A percentile compares a stretch with the other conserved stretches of the same genome.
Evolutionary conservation across 2,888 invertebrate species (phyloP).

Genomic region (Ferrisia virgata): DNA sequence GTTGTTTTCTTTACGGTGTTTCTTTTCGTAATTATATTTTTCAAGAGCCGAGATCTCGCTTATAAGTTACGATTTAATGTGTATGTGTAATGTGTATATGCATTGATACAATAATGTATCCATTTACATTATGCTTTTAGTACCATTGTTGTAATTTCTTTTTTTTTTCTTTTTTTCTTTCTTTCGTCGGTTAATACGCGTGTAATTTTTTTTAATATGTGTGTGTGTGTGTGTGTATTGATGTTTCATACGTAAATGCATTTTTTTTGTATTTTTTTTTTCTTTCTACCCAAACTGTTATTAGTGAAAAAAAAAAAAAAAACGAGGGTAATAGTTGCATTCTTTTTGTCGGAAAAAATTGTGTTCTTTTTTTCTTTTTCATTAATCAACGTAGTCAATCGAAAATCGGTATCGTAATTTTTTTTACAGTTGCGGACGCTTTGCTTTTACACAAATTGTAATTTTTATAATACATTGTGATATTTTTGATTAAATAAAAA

Average conservation of each 20-base stretch:
- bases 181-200: not conserved
- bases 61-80: slow-evolving; percentile 11
- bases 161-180: no score
- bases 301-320: not conserved
- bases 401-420: not conserved
- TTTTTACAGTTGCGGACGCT: not conserved
- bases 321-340: not conserved
- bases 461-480: not conserved
- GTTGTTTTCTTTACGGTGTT: not conserved
- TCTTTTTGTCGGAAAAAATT: not conserved
- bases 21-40: not conserved
- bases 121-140: slow-evolving; percentile 21
- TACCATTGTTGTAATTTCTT: slow-evolving; percentile 28
- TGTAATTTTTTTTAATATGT: not conserved
- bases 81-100: not conserved
- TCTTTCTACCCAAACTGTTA: not conserved
- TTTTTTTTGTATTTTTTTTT: not conserved
- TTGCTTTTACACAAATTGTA: not conserved
- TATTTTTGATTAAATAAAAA: no score
- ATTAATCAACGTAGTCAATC: not conserved
- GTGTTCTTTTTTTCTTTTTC: not conserved
- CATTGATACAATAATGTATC: slow-evolving; percentile 8
- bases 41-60: not conserved
- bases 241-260: not conserved
- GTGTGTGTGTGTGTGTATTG: no score